A percentile compares a stretch with the other conserved stretches of the same genome.
Evolutionary conservation across 2,888 invertebrate genomes (phyloP).

Genomic region (Caenorhabditis macrosperma): DNA sequence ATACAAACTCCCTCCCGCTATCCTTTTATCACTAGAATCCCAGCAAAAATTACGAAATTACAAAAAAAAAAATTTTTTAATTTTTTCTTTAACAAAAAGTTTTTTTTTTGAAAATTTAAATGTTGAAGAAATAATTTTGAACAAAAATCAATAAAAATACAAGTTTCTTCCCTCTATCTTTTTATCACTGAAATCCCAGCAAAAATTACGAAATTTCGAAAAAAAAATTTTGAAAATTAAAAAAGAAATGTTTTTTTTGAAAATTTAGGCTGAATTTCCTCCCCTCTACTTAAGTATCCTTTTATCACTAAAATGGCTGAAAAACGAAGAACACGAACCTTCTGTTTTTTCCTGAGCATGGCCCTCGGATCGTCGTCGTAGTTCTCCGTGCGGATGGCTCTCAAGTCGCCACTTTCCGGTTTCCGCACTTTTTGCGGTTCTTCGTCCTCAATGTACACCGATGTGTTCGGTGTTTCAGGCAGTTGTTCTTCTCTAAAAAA

Average conservation of each 20-base stretch:
- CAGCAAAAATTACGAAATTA: no score
- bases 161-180: no score
- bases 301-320: no score
- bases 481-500: constrained; percentile 45
- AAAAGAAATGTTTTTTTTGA: not conserved
- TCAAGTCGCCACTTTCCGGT: constrained; percentile 53
- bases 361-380: constrained; percentile 63
- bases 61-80: no score
- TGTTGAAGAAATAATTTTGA: not conserved
- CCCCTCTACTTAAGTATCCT: no score
- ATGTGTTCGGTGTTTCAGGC: constrained; percentile 30
- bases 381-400: constrained; percentile 37
- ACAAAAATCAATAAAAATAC: no score
- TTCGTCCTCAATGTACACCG: constrained; percentile 52
- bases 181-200: no score
- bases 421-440: constrained; percentile 49
- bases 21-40: no score
- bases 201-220: not conserved
- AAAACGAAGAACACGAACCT: constrained; percentile 41
- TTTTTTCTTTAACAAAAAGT: not conserved
- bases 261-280: no score
- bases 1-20: no score
- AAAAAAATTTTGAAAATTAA: not conserved
- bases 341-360: constrained; percentile 65
- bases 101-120: not conserved